Percentiles rank a stretch among this genome's conserved stretches.
These are phyloP conservation scores for Drosophila paucipuncta DNA, from an alignment of 2,888 invertebrate species.

Conservation along the genomic window DNA sequence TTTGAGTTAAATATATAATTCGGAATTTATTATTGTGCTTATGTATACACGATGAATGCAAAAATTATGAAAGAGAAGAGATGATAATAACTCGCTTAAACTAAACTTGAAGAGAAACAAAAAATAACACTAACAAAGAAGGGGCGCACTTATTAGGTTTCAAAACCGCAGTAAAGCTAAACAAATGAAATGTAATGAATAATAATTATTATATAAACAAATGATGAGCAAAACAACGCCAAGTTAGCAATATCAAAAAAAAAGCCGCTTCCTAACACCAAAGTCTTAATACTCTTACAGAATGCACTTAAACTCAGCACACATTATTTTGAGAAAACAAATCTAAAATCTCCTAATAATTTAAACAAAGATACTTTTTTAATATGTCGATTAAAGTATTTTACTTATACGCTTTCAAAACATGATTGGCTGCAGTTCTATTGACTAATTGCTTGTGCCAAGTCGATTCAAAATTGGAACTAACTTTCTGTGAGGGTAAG, in stretches of 20 bases:
- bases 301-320: not conserved
- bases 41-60: conserved; percentile 15
- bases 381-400: not conserved
- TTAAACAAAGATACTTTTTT: not conserved
- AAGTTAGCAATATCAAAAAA: conserved; percentile 14
- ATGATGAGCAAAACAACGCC: conserved; percentile 62
- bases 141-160: conserved; percentile 68
- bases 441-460: conserved; percentile 4
- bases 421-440: not conserved
- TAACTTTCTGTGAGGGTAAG: conserved; percentile 12
- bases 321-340: not conserved
- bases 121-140: conserved; percentile 21
- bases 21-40: conserved; percentile 17
- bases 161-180: conserved; percentile 63
- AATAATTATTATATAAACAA: conserved; percentile 64
- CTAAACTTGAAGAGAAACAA: conserved; percentile 19
- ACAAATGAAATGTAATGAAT: conserved; percentile 51
- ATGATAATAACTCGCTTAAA: conserved; percentile 44
- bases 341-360: not conserved
- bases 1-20: conserved; percentile 18
- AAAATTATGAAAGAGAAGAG: conserved; percentile 26
- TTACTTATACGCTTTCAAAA: not conserved
- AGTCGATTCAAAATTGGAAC: not conserved
- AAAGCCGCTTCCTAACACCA: not conserved
- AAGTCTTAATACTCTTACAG: conserved; percentile 30